Percentiles rank a stretch among this genome's conserved stretches.
These are phyloP conservation scores for Myiothlypis coronata DNA, from an alignment of 2,797 vertebrate genomes.

Conservation along the genomic window DNA sequence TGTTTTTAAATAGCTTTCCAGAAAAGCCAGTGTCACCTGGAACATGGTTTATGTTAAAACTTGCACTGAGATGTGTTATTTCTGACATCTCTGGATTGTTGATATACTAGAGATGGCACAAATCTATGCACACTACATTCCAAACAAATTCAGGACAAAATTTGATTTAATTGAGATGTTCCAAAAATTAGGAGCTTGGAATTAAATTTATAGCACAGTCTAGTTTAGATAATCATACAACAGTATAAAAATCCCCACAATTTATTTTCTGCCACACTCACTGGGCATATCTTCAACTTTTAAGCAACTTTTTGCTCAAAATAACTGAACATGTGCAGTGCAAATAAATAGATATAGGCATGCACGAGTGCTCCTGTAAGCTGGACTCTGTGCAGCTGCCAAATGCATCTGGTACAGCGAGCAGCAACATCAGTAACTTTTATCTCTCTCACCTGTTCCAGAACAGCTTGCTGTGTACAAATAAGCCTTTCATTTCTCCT, in stretches of 20 bases:
- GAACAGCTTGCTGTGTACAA: background rate
- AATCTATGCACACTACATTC: background rate
- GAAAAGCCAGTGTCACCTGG: background rate
- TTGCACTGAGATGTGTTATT: background rate
- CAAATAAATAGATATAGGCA: background rate
- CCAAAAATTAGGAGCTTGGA: background rate
- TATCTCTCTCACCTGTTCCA: background rate
- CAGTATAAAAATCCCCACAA: rapidly evolving
- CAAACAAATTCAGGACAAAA: background rate
- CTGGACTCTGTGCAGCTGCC: background rate
- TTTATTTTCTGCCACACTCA: background rate
- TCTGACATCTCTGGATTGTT: background rate
- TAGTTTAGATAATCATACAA: background rate
- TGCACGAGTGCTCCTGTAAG: rapidly evolving
- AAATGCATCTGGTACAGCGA: background rate
- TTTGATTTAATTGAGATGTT: background rate
- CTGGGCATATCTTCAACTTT: background rate
- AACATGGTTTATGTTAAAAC: background rate
- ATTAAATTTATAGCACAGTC: background rate
- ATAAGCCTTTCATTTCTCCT: background rate
- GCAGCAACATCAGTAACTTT: background rate
- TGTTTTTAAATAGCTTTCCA: background rate
- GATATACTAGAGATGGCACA: background rate
- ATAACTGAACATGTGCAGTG: background rate
- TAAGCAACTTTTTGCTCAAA: background rate